phyloP scores from a whole-genome alignment of 2,888 invertebrate species.

The Cantharis nigra region DNA sequence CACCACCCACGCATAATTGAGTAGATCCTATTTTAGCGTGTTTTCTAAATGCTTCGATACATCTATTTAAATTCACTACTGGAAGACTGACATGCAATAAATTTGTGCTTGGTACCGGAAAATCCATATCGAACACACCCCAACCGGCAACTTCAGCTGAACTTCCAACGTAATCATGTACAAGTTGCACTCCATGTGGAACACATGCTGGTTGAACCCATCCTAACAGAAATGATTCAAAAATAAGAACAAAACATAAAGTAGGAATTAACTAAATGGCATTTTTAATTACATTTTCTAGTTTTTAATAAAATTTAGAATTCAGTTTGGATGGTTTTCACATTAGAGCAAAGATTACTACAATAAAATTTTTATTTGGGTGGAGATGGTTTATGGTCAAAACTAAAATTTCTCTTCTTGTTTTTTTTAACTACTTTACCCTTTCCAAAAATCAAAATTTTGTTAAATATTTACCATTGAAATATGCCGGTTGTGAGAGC shows the following conservation, averaged over 20 bases:
- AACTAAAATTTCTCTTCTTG: too few species aligned
- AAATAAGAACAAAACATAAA: too few species aligned
- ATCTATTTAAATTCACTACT: conserved; percentile 39
- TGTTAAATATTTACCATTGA: conserved; percentile 42
- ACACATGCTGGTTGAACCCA: conserved; percentile 66
- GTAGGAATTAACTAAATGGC: too few species aligned
- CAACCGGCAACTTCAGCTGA: conserved; percentile 62
- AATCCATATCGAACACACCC: conserved; percentile 46
- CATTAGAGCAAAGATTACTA: too few species aligned
- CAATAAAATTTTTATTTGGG: too few species aligned
- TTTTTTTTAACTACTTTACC: too few species aligned
- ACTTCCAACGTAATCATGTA: conserved; percentile 51
- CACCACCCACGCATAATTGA: conserved; percentile 56
- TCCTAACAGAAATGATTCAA: conserved; percentile 46
- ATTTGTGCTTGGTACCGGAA: conserved; percentile 40
- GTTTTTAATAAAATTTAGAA: too few species aligned
- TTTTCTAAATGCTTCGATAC: conserved; percentile 28
- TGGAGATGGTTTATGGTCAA: too few species aligned
- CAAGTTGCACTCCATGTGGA: conserved; percentile 54
- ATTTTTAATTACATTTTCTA: too few species aligned
- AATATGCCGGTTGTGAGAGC: conserved; percentile 42
- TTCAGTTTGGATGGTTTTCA: too few species aligned
- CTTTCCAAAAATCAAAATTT: too few species aligned
- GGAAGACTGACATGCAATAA: conserved; percentile 50
- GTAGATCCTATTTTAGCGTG: background rate